A percentile compares a stretch with the other conserved stretches of the same genome.
Conservation (phyloP, 2,797 vertebrate genomes). For the Syngnathus rostellatus region DNA sequence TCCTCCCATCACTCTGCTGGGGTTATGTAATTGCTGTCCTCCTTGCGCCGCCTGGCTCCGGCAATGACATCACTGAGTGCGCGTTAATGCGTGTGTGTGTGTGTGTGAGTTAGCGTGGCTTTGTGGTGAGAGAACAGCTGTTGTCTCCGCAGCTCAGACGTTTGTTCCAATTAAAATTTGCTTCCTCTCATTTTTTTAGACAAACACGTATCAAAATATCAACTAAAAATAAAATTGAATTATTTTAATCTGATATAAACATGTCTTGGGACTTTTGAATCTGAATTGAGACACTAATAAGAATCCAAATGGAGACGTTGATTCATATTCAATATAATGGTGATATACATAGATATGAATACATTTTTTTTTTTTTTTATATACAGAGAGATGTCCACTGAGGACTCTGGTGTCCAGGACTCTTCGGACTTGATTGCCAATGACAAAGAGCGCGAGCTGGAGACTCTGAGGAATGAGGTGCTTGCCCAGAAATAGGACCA, state of each 20-base stretch:
- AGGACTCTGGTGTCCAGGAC: conserved; percentile 71
- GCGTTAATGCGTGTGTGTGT: conserved; percentile 6
- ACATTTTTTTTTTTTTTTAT: conserved; percentile 1
- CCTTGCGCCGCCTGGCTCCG: conserved; percentile 58
- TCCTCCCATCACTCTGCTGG: conserved; percentile 20
- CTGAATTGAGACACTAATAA: not conserved
- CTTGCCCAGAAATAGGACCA: not conserved
- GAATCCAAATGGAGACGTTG: not conserved
- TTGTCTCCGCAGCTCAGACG: not conserved
- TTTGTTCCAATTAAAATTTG: not conserved
- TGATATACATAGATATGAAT: not conserved
- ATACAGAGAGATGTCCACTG: conserved; percentile 73
- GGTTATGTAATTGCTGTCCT: conserved; percentile 51
- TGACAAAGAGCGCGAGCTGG: conserved; percentile 84
- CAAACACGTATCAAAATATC: not conserved
- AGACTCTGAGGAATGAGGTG: conserved; percentile 88
- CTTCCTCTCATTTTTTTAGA: not conserved
- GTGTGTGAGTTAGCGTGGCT: not conserved
- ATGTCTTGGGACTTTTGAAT: not conserved
- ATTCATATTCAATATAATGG: not conserved
- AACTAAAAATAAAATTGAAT: not conserved
- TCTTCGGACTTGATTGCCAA: conserved; percentile 76
- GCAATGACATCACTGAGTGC: conserved; percentile 37
- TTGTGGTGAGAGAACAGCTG: conserved; percentile 22
- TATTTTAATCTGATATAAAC: not conserved